Percentiles rank a stretch among this genome's conserved stretches.
phyloP scores from a whole-genome alignment of 2,888 invertebrate species.

The Drosophila recens region DNA sequence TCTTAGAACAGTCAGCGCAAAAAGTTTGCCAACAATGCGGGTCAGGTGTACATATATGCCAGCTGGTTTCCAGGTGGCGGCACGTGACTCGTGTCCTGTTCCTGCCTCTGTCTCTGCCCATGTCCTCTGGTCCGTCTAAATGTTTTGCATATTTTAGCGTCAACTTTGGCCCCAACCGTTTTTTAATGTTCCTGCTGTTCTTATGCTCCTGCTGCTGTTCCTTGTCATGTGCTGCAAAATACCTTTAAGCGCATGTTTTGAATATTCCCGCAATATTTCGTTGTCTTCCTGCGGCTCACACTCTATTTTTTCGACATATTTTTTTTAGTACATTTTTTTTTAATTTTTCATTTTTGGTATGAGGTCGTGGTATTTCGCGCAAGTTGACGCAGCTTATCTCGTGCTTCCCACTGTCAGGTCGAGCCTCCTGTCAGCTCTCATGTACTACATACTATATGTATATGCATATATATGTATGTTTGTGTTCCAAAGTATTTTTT shows the following conservation, averaged over 20 bases:
- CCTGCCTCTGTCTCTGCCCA: slow-evolving; percentile 31
- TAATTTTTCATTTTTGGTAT: not conserved
- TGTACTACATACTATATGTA: slow-evolving; percentile 9
- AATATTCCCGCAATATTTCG: slow-evolving; percentile 77
- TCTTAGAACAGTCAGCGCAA: slow-evolving; percentile 9
- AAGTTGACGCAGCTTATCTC: slow-evolving; percentile 79
- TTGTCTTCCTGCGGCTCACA: slow-evolving; percentile 51
- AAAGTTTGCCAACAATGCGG: slow-evolving; percentile 38
- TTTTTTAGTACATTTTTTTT: not conserved
- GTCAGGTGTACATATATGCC: slow-evolving; percentile 26
- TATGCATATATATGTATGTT: slow-evolving; percentile 5
- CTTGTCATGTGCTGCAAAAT: slow-evolving; percentile 68
- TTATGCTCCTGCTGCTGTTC: slow-evolving; percentile 19
- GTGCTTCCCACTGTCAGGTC: slow-evolving; percentile 51
- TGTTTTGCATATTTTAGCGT: slow-evolving; percentile 68
- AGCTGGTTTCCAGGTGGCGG: slow-evolving; percentile 47
- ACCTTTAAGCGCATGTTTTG: slow-evolving; percentile 79
- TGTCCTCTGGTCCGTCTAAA: slow-evolving; percentile 44
- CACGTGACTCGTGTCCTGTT: slow-evolving; percentile 62
- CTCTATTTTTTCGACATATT: slow-evolving; percentile 22
- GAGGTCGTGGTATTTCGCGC: slow-evolving; percentile 41
- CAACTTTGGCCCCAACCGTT: slow-evolving; percentile 48
- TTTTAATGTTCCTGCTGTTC: slow-evolving; percentile 30
- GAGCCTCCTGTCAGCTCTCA: slow-evolving; percentile 54
- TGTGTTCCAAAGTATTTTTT: slow-evolving; percentile 59